Conservation (phyloP, 2,888 invertebrate species). For the Diploptera punctata region DNA sequence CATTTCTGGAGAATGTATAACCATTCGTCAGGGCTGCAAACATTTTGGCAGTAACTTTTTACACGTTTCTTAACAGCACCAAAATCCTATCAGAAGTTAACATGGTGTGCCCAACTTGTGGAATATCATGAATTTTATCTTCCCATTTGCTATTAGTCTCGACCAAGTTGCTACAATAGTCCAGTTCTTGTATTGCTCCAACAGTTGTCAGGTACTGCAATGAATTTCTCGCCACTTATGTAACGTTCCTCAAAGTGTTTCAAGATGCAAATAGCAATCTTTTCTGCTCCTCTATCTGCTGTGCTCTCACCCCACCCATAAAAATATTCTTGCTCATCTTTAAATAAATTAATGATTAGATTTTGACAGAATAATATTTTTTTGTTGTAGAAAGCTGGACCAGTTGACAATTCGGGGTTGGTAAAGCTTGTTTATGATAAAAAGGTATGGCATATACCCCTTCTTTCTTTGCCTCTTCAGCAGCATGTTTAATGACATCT, state of each 20-base stretch:
- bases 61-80: too few relatives aligned
- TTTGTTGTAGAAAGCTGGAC: not conserved
- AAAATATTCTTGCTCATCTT: not conserved
- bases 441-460: not conserved
- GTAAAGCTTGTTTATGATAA: not conserved
- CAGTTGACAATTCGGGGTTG: conserved; percentile 2
- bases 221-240: not conserved
- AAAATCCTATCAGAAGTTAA: too few relatives aligned
- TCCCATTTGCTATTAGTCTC: too few relatives aligned
- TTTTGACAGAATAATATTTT: not conserved
- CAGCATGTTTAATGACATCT: not conserved
- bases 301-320: not conserved
- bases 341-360: not conserved
- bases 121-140: too few relatives aligned
- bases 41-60: too few relatives aligned
- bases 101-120: too few relatives aligned
- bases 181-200: conserved; percentile 2
- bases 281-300: not conserved
- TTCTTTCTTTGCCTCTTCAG: not conserved
- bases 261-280: not conserved
- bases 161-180: not conserved
- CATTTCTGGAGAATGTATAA: too few relatives aligned
- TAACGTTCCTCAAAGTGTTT: not conserved
- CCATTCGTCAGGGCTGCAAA: too few relatives aligned
- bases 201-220: not conserved